These are phyloP conservation scores for Aphodius granarius DNA, from an alignment of 2,888 invertebrate species.

Conservation along the genomic window DNA sequence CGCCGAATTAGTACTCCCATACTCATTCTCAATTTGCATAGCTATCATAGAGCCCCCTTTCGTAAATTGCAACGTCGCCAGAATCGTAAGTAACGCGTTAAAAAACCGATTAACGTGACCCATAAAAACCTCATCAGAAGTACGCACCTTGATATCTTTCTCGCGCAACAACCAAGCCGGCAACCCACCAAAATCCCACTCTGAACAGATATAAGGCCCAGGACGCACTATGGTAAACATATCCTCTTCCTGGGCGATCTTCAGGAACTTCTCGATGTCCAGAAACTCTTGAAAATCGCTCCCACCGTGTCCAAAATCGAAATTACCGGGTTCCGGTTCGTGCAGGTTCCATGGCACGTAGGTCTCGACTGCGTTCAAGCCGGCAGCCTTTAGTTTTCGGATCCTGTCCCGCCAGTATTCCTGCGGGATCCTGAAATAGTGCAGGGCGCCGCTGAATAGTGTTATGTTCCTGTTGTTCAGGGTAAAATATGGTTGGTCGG, in stretches of 20 bases:
- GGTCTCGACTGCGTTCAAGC: slow-evolving; percentile 83
- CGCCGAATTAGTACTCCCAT: slow-evolving; percentile 26
- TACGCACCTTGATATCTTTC: slow-evolving; percentile 52
- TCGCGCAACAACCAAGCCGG: slow-evolving; percentile 49
- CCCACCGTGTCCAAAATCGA: slow-evolving; percentile 65
- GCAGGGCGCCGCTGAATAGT: slow-evolving; percentile 64
- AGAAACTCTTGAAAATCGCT: slow-evolving; percentile 58
- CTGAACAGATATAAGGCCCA: slow-evolving; percentile 92
- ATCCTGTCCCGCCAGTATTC: slow-evolving; percentile 80
- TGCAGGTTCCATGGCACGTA: slow-evolving; percentile 89
- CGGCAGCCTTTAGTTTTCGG: slow-evolving; percentile 75
- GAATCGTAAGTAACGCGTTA: slow-evolving; percentile 52
- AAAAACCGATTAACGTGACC: slow-evolving; percentile 56
- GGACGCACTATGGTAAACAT: slow-evolving; percentile 79
- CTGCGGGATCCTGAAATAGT: slow-evolving; percentile 82
- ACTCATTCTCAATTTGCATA: slow-evolving; percentile 77
- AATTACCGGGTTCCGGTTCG: slow-evolving; percentile 71
- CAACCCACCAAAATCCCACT: slow-evolving; percentile 68
- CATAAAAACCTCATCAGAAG: slow-evolving; percentile 48
- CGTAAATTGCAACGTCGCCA: slow-evolving; percentile 57
- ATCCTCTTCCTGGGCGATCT: slow-evolving; percentile 74
- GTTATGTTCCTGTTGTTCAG: slow-evolving; percentile 52
- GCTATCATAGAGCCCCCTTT: slow-evolving; percentile 85
- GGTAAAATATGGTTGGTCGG: slow-evolving; percentile 46
- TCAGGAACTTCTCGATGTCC: slow-evolving; percentile 66